Conservation (phyloP, 2,888 invertebrate species). For the Xylocampa areola region DNA sequence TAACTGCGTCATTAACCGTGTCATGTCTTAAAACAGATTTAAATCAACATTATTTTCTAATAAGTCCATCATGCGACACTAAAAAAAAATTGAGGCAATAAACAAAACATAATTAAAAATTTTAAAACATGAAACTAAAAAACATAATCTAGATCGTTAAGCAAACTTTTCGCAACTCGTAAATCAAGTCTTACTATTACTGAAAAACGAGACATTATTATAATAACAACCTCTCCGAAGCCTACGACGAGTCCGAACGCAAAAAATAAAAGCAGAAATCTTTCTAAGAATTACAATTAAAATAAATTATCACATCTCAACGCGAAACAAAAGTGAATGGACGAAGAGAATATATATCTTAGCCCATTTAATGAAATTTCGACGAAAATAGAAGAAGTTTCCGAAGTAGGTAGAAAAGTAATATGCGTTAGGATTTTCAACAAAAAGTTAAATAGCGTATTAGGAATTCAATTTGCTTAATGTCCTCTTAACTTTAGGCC, state of each 20-base stretch:
- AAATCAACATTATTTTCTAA: too few species aligned
- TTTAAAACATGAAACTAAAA: slow-evolving; percentile 11
- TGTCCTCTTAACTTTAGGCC: slow-evolving; percentile 68
- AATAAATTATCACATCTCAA: slow-evolving; percentile 74
- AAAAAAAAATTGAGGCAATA: too few species aligned
- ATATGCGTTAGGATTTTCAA: slow-evolving; percentile 68
- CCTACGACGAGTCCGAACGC: slow-evolving; percentile 35
- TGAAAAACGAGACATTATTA: slow-evolving; percentile 52
- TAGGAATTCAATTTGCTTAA: slow-evolving; percentile 84
- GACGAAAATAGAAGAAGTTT: slow-evolving; percentile 81
- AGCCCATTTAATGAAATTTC: slow-evolving; percentile 75
- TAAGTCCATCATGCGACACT: too few species aligned
- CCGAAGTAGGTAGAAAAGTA: slow-evolving; percentile 65
- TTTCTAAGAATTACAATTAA: slow-evolving; percentile 71
- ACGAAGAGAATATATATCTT: slow-evolving; percentile 53
- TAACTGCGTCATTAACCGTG: too few species aligned
- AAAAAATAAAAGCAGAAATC: slow-evolving; percentile 47
- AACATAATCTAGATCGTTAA: slow-evolving; percentile 32
- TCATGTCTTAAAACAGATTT: too few species aligned
- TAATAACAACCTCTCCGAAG: slow-evolving; percentile 51
- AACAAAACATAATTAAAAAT: too few species aligned
- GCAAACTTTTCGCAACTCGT: slow-evolving; percentile 37
- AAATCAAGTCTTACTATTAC: slow-evolving; percentile 53
- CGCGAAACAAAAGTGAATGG: slow-evolving; percentile 67
- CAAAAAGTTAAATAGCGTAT: slow-evolving; percentile 86